A percentile compares a stretch with the other conserved stretches of the same genome.
Evolutionary conservation across 2,888 invertebrate genomes (phyloP).

Genomic region (Scaptomyza polygonia): DNA sequence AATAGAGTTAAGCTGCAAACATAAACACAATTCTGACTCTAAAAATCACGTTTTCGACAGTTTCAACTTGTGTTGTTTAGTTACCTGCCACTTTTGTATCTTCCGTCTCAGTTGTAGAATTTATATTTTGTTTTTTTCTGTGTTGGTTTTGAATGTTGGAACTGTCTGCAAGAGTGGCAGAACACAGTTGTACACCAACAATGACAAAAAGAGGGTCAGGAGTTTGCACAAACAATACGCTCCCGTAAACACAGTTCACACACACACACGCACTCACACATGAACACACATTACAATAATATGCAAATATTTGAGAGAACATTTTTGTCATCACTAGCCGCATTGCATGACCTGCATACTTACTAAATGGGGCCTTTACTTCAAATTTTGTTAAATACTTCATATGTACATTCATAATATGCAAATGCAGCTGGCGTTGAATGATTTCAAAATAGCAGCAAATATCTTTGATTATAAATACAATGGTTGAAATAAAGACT

Average conservation of each 20-base stretch:
- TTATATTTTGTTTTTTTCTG: constrained; percentile 23
- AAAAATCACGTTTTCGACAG: constrained; percentile 26
- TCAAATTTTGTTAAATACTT: background rate
- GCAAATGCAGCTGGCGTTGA: constrained; percentile 3
- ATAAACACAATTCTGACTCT: constrained; percentile 1
- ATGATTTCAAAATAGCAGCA: constrained; percentile 4
- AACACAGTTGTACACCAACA: constrained; percentile 48
- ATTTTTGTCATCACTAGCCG: constrained; percentile 50
- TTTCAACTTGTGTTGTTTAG: constrained; percentile 12
- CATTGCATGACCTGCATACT: constrained; percentile 9
- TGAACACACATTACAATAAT: constrained; percentile 62
- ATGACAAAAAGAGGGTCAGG: constrained; percentile 58
- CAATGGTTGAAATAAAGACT: background rate
- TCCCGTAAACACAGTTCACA: constrained; percentile 25
- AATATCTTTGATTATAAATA: constrained; percentile 3
- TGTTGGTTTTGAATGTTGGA: constrained; percentile 71
- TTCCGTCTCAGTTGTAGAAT: constrained; percentile 8
- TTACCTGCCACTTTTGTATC: constrained; percentile 24
- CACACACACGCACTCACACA: constrained; percentile 18
- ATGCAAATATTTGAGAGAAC: constrained; percentile 68
- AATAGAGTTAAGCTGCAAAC: constrained; percentile 19
- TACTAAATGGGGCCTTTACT: constrained; percentile 2
- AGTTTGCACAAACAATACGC: constrained; percentile 50
- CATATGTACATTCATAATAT: background rate
- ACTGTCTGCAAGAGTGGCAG: constrained; percentile 72